Percentiles rank a stretch among this genome's conserved stretches.
phyloP scores from a whole-genome alignment of 53 echinoderm and acorn worm species.

The Crossaster papposus region DNA sequence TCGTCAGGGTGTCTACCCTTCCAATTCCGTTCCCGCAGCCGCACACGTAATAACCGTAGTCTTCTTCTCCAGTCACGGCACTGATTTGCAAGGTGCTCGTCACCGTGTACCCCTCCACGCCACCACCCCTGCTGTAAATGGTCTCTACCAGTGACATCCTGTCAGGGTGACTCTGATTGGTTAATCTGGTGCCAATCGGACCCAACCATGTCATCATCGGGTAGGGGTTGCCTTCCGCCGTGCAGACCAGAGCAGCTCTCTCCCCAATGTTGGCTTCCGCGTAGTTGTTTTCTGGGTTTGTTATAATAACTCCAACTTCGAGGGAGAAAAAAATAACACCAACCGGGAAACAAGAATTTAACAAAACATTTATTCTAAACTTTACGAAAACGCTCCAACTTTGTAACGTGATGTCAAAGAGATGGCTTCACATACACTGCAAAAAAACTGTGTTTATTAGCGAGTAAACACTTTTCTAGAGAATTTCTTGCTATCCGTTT shows the following conservation, averaged over 20 bases:
- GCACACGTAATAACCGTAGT: constrained; percentile 27
- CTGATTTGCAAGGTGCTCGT: constrained; percentile 2
- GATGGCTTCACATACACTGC: no score
- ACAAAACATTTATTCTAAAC: no score
- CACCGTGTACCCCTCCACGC: background rate
- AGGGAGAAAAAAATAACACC: background rate
- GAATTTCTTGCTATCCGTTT: no score
- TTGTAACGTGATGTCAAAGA: no score
- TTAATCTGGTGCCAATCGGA: background rate
- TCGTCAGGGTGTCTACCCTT: background rate
- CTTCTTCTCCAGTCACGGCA: background rate
- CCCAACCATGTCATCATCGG: background rate
- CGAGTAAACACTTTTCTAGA: no score
- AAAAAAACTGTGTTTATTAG: no score
- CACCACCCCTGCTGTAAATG: constrained; percentile 1
- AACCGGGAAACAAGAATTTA: no score
- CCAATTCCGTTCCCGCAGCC: constrained; percentile 16
- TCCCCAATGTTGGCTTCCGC: constrained; percentile 4
- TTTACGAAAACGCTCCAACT: no score
- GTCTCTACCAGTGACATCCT: background rate
- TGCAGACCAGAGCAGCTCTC: background rate
- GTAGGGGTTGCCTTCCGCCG: constrained; percentile 10
- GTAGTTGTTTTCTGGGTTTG: background rate
- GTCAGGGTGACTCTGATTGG: constrained; percentile 27
- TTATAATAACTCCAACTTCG: background rate